These are phyloP conservation scores for Rissa tridactyla DNA, from an alignment of 2,113 vertebrate species.

Conservation along the genomic window DNA sequence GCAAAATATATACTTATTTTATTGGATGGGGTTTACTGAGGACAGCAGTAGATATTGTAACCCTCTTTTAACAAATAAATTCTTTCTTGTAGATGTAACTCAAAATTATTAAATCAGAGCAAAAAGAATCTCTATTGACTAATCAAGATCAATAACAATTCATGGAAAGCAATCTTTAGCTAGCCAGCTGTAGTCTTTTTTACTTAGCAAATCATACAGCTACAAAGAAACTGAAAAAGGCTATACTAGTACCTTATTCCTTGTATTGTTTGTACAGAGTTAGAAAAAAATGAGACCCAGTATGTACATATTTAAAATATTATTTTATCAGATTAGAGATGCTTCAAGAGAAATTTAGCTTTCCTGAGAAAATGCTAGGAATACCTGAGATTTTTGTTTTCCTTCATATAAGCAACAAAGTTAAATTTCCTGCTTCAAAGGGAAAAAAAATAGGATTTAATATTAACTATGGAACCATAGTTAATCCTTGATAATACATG, in stretches of 20 bases:
- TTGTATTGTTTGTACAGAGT: not conserved
- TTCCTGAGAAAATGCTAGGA: not conserved
- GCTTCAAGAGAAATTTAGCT: not conserved
- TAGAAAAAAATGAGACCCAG: not conserved
- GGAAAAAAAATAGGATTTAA: not conserved
- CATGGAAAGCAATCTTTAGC: not conserved
- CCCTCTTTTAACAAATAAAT: not conserved
- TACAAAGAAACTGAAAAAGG: not conserved
- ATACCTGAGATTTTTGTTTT: not conserved
- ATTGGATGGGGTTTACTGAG: not conserved
- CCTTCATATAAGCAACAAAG: not conserved
- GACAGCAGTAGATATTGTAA: not conserved
- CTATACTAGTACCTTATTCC: not conserved
- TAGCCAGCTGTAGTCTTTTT: not conserved
- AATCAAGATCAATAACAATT: not conserved
- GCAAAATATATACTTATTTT: not conserved
- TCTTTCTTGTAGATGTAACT: not conserved
- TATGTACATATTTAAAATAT: not conserved
- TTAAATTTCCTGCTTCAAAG: not conserved
- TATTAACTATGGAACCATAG: not conserved
- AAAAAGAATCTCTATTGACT: not conserved
- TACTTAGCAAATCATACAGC: not conserved
- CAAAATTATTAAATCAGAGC: not conserved
- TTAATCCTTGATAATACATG: not conserved
- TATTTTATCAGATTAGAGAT: not conserved